These are phyloP conservation scores for Poeciliopsis prolifica DNA, from an alignment of 2,113 vertebrate species.

Conservation along the genomic window DNA sequence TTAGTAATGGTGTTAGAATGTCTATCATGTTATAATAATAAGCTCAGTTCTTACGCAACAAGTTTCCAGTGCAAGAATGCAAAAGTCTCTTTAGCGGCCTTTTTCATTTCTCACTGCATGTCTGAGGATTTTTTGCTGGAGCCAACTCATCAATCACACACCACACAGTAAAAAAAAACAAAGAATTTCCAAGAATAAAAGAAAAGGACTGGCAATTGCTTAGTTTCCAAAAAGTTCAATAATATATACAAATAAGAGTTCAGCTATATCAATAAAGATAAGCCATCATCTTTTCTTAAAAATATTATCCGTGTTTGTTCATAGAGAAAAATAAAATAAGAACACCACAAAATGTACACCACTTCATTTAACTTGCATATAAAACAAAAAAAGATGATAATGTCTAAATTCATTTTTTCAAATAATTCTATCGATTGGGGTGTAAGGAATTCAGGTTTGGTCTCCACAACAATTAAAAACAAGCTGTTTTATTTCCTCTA, in stretches of 20 bases:
- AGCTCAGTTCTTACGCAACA: constrained; percentile 58
- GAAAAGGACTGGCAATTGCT: constrained; percentile 15
- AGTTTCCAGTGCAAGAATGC: constrained; percentile 39
- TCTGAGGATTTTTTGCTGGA: background rate
- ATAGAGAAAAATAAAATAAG: too few species aligned
- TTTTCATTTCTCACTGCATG: constrained; percentile 10
- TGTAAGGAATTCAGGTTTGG: background rate
- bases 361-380: background rate
- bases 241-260: constrained; percentile 5
- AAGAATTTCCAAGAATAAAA: constrained; percentile 45
- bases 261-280: constrained; percentile 9
- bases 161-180: constrained; percentile 27
- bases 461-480: constrained; percentile 62
- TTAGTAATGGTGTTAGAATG: background rate
- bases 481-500: constrained; percentile 12
- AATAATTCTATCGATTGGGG: background rate
- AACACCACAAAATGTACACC: background rate
- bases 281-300: background rate
- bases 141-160: constrained; percentile 46
- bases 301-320: background rate
- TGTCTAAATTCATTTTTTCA: background rate
- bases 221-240: constrained; percentile 8
- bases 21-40: constrained; percentile 23
- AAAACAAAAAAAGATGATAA: background rate
- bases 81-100: constrained; percentile 10